Evolutionary conservation across 1,140 invertebrate species (phyloP).

Genomic region (Dermatophagoides farinae): DNA sequence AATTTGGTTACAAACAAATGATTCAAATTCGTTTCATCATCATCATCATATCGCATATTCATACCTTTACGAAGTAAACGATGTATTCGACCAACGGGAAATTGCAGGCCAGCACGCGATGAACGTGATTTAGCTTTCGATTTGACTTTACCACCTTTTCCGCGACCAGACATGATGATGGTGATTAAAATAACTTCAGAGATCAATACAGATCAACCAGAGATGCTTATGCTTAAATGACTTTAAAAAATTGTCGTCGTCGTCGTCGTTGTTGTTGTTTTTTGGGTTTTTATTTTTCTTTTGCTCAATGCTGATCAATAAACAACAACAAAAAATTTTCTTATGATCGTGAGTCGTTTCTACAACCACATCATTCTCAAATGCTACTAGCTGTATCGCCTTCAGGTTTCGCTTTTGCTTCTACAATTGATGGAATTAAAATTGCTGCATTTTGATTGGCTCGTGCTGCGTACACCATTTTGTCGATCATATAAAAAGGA

Average conservation of each 20-base stretch:
- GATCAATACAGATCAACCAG: neutral
- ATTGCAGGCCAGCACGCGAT: constrained; percentile 40
- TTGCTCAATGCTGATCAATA: no score
- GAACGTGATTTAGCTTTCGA: constrained; percentile 36
- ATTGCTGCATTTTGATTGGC: neutral
- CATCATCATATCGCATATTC: no score
- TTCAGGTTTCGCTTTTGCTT: neutral
- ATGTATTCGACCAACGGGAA: constrained; percentile 46
- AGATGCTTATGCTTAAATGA: no score
- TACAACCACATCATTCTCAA: neutral
- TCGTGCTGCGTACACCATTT: neutral
- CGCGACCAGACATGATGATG: neutral
- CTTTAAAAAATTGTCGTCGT: no score
- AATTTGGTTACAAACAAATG: neutral
- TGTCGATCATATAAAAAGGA: neutral
- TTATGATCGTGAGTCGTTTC: no score
- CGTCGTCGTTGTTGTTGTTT: no score
- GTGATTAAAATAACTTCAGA: neutral
- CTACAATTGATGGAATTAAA: neutral
- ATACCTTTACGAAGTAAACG: constrained; percentile 39
- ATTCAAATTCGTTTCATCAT: no score
- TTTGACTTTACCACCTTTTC: constrained; percentile 17
- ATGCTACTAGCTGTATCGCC: neutral
- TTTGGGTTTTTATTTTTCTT: no score
- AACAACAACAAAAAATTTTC: no score